phyloP scores from a whole-genome alignment of 37 sponge, comb jelly and placozoan genomes.

The Diacarnus erythraeanus region DNA sequence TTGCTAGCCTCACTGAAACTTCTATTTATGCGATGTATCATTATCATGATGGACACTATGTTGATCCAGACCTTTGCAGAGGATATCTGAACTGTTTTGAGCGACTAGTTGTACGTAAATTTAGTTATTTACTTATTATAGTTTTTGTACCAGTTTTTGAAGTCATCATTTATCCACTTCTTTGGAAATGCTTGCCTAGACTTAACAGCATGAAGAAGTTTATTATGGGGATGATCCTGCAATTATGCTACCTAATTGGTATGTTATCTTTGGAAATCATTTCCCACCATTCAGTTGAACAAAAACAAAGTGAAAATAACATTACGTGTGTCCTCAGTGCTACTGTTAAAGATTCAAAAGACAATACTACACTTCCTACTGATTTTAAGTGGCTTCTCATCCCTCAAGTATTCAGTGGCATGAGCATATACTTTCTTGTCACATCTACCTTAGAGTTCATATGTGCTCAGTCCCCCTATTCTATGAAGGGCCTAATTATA shows the following conservation, averaged over 20 bases:
- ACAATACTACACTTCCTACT: background rate
- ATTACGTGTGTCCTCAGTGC: background rate
- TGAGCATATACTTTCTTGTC: background rate
- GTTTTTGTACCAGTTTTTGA: background rate
- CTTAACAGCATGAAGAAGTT: background rate
- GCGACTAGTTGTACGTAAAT: background rate
- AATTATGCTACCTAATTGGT: background rate
- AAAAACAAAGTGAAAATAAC: background rate
- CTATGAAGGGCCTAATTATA: background rate
- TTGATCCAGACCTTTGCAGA: background rate
- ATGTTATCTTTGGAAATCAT: background rate
- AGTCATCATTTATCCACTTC: background rate
- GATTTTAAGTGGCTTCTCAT: background rate
- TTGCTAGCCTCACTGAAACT: background rate
- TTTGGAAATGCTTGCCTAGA: background rate
- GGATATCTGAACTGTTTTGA: background rate
- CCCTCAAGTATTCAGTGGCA: background rate
- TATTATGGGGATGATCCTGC: background rate
- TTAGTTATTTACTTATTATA: background rate
- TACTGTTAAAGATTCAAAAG: background rate
- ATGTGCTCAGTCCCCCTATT: constrained; percentile 3
- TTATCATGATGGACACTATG: background rate
- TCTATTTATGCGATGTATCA: background rate
- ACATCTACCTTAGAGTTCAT: background rate
- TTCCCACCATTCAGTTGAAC: background rate